Evolutionary conservation across 2,888 invertebrate species (phyloP).

Genomic region (Endotricha flammealis): DNA sequence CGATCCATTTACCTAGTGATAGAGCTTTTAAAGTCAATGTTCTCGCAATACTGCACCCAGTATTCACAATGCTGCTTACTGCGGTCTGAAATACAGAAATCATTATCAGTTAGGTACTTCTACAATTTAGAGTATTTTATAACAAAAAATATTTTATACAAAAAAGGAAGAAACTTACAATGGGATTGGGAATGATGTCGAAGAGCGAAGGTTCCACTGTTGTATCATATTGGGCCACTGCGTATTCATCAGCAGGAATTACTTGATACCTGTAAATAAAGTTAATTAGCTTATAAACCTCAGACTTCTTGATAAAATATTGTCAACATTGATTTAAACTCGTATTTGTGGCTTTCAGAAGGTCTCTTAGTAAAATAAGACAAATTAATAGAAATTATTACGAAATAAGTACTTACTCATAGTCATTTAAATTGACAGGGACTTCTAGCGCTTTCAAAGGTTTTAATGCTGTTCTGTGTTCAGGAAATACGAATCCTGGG

Average conservation of each 20-base stretch:
- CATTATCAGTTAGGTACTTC: not conserved
- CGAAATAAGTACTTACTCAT: slow-evolving; percentile 24
- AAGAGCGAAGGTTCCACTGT: slow-evolving; percentile 22
- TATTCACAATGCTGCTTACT: not conserved
- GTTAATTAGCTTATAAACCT: too few relatives aligned
- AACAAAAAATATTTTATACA: slow-evolving; percentile 11
- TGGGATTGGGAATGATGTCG: slow-evolving; percentile 29
- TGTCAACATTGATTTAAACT: too few relatives aligned
- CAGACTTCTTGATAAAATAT: too few relatives aligned
- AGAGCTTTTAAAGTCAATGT: slow-evolving; percentile 25
- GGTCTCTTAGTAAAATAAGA: too few relatives aligned
- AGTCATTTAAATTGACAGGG: slow-evolving; percentile 13
- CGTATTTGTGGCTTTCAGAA: too few relatives aligned
- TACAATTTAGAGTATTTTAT: slow-evolving; percentile 21
- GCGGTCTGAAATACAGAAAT: slow-evolving; percentile 25
- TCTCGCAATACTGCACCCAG: slow-evolving; percentile 9
- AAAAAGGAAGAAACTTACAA: slow-evolving; percentile 33
- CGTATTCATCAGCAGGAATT: slow-evolving; percentile 24
- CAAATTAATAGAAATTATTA: slow-evolving; percentile 1
- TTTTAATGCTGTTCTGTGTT: slow-evolving; percentile 18
- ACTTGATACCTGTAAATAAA: slow-evolving; percentile 25
- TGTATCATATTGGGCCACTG: slow-evolving; percentile 22
- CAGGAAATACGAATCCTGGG: slow-evolving; percentile 21
- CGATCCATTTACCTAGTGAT: slow-evolving; percentile 43
- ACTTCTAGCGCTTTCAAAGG: slow-evolving; percentile 12